Evolutionary conservation across 2,888 invertebrate genomes (phyloP).

Genomic region (Bellardia bayeri): DNA sequence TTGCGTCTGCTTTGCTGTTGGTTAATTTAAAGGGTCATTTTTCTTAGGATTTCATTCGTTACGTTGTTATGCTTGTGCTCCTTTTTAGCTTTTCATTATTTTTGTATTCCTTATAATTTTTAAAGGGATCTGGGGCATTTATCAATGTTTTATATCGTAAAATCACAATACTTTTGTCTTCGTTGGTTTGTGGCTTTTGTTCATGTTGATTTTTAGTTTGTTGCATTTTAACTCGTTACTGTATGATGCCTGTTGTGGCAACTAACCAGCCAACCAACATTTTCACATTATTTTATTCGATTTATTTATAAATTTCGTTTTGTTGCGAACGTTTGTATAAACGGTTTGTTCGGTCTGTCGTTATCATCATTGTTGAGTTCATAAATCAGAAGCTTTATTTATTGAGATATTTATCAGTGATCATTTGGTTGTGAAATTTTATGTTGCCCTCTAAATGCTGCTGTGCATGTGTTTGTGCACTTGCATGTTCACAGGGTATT

Average conservation of each 20-base stretch:
- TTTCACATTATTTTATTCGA: constrained; percentile 58
- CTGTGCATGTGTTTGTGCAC: constrained; percentile 56
- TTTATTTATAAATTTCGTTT: constrained; percentile 59
- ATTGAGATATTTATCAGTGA: constrained; percentile 74
- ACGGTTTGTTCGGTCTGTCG: constrained; percentile 38
- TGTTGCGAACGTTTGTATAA: neutral
- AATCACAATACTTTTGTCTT: constrained; percentile 70
- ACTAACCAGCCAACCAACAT: constrained; percentile 10
- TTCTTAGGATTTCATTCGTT: constrained; percentile 68
- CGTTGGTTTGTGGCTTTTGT: constrained; percentile 45
- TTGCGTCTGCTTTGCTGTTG: constrained; percentile 33
- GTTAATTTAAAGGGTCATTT: constrained; percentile 59
- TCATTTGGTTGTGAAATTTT: constrained; percentile 72
- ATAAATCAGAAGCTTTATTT: constrained; percentile 74
- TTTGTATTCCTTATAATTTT: constrained; percentile 35
- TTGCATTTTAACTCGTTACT: neutral
- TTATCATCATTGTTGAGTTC: constrained; percentile 72
- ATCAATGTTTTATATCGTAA: constrained; percentile 69
- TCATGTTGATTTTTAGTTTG: neutral
- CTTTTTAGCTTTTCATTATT: constrained; percentile 47
- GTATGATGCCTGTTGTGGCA: neutral
- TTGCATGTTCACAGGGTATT: constrained; percentile 50
- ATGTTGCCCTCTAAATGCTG: constrained; percentile 63
- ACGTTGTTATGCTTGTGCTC: neutral
- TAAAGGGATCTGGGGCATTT: constrained; percentile 68